phyloP scores from a whole-genome alignment of 2,113 vertebrate genomes.

The Lucifuga dentata region DNA sequence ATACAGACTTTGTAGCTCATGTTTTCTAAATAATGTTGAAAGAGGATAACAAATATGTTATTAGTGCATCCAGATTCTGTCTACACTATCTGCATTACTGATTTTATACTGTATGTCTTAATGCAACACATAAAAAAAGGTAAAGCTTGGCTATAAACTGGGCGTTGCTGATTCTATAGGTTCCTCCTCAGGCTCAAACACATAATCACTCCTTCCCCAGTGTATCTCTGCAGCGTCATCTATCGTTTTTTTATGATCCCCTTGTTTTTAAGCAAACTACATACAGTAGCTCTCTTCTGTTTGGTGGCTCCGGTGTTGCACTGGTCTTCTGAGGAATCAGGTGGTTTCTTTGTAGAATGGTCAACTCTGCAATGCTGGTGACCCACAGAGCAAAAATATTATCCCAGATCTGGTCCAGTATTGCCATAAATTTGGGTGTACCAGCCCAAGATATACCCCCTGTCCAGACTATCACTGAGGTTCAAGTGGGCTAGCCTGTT shows the following conservation, averaged over 20 bases:
- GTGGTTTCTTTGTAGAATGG: too few species aligned
- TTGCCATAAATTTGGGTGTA: too few species aligned
- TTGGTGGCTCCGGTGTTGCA: background rate
- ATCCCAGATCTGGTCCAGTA: too few species aligned
- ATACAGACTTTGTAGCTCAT: constrained; percentile 38
- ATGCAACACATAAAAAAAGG: constrained; percentile 43
- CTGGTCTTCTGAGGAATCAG: too few species aligned
- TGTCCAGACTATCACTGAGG: too few species aligned
- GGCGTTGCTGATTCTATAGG: constrained; percentile 46
- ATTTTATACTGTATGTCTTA: constrained; percentile 46
- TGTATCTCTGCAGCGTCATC: constrained; percentile 30
- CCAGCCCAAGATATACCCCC: too few species aligned
- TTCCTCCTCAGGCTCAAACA: constrained; percentile 30
- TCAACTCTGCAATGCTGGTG: too few species aligned
- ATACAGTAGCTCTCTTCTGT: background rate
- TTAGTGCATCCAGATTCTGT: constrained; percentile 43
- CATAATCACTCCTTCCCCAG: constrained; percentile 17
- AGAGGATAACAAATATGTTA: constrained; percentile 35
- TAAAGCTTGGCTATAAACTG: constrained; percentile 43
- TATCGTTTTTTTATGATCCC: background rate
- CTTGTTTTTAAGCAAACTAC: background rate
- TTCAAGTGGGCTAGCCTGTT: too few species aligned
- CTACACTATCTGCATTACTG: constrained; percentile 51
- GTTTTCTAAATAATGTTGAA: constrained; percentile 56
- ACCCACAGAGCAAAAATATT: too few species aligned